phyloP scores from a whole-genome alignment of 2,797 vertebrate genomes.

The Anabacerthia variegaticeps region DNA sequence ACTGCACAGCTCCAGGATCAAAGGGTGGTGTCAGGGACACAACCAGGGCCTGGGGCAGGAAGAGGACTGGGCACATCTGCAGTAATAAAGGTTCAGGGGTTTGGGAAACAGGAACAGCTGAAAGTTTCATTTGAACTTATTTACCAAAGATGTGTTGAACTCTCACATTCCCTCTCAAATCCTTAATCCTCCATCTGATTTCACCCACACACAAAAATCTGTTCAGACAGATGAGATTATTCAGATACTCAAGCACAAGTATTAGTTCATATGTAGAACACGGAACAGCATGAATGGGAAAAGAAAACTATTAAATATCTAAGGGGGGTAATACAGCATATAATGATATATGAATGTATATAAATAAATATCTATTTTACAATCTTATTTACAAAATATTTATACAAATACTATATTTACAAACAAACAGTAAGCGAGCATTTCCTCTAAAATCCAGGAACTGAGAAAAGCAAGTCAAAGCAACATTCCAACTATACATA shows the following conservation, averaged over 20 bases:
- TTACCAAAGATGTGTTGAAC: neutral
- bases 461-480: neutral
- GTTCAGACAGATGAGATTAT: neutral
- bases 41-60: neutral
- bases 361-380: neutral
- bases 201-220: neutral
- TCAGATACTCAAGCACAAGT: neutral
- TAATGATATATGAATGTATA: too few species aligned
- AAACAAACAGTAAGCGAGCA: neutral
- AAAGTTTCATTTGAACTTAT: neutral
- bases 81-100: neutral
- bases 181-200: conserved; percentile 6
- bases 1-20: neutral
- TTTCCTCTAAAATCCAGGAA: neutral
- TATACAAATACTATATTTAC: neutral
- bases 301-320: neutral
- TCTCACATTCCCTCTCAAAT: neutral
- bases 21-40: neutral
- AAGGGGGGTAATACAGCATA: rapidly evolving
- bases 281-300: neutral
- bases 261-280: neutral
- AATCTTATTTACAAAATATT: neutral
- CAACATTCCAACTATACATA: neutral
- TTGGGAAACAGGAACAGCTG: neutral
- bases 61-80: neutral